Evolutionary conservation across 2,113 vertebrate species (phyloP), one percentile per base, ranked within the genome.

Genomic region (Vulpes ferrilata): DNA sequence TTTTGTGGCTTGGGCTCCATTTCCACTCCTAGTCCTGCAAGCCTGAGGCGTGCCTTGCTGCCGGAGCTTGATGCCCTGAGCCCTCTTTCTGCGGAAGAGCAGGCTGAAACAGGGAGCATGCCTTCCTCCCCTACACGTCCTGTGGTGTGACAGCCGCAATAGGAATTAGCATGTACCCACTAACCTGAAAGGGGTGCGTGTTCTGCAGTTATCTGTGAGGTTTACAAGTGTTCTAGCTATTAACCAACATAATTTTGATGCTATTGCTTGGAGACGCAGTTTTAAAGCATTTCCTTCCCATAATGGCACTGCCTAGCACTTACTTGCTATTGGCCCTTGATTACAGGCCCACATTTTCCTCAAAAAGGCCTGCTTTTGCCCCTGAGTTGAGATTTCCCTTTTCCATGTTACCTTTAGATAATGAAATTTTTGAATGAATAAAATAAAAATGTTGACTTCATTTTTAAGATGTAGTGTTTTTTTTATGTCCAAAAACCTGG

Each of bases 331-430:
- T 67, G 22, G 19, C 62, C 64, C 23, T 84, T 83, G 79, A 62
- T 87, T 93, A 30, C 6, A 87, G 25, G 43, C 78, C 80, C 62
- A 48, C 30, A 43, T 93, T 25, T 80, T 51, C 62, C 57, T 62
- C 10, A 59, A 22, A 55, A 65, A 23, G 38, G 23, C 43, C 48
- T 95, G n/a, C 20, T 4, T 78, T 96, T 82, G 86, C 38, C 32
- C 48, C 65, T 20, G 25, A 85, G 64, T 48, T 93, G 85, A 90
- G n/a, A 86, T 62, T 95, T 93, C 17, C 12, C 6, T 84, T 89
- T 97, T 69, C 15, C 48, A 55, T 76, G 88, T 95, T 96, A 51
- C 4, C 11, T 93, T 93, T 96, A 16, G 86, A 25, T 74, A 85
- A 74, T 83, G 22, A 89, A 86, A 19, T 32, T 12, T 65, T 76